Conservation (phyloP, 23 tunicate genomes). For the Phallusia fumigata region DNA sequence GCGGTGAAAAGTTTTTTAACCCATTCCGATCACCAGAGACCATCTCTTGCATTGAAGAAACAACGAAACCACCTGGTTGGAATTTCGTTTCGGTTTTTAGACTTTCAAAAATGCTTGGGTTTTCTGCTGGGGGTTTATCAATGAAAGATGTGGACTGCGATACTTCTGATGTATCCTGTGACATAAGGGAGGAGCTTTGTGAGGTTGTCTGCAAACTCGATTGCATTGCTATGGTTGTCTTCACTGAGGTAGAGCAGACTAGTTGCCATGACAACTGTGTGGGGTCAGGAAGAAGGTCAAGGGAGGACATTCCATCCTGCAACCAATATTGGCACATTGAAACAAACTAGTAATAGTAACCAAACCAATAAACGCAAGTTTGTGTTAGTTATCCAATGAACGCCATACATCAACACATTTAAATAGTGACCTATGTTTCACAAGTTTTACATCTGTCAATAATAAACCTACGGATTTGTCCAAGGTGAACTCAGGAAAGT, state of each 20-base stretch:
- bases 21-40: background rate
- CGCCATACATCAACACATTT: no score
- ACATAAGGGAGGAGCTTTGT: background rate
- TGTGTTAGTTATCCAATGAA: no score
- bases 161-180: constrained; percentile 9
- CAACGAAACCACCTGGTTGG: constrained; percentile 50
- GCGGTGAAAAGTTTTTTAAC: constrained; percentile 32
- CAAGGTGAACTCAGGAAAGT: constrained; percentile 39
- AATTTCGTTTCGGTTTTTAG: constrained; percentile 13
- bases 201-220: constrained; percentile 1
- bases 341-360: no score
- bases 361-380: no score
- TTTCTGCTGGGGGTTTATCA: background rate
- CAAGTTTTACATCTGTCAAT: background rate
- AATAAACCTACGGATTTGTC: background rate
- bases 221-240: constrained; percentile 15
- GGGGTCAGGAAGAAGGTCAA: constrained; percentile 17
- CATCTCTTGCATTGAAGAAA: constrained; percentile 33
- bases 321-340: background rate
- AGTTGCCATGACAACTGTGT: constrained; percentile 55
- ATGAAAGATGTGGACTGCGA: constrained; percentile 7
- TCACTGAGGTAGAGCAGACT: constrained; percentile 35
- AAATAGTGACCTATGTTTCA: no score
- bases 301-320: constrained; percentile 9
- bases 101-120: background rate